Evolutionary conservation across 2,113 vertebrate genomes (phyloP), one percentile per base, ranked within the genome.

Genomic region (Indicator indicator): DNA sequence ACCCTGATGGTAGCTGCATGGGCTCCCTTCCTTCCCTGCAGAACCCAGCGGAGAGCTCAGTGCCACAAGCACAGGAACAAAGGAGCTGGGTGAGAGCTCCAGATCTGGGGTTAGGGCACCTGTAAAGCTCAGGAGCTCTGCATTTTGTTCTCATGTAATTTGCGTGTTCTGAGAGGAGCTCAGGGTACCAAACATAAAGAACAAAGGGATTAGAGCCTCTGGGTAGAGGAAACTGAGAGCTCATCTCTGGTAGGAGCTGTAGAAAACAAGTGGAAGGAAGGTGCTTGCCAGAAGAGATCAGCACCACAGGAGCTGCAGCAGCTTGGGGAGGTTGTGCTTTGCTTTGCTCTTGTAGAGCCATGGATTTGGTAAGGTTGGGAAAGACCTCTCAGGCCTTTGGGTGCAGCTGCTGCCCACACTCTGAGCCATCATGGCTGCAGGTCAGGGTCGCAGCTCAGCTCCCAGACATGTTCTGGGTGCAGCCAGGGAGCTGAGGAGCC

Each of bases 271-370:
- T 11, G 2, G 12, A 42, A 68, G 2, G 12, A 50, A 68, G 56
- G 60, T 56, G 71, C 44, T 71, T 19, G 24, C 17, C 3, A 3
- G 52, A 40, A 33, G 58, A 12, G 32, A 7, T 4, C 0, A 2
- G 55, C 12, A 9, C 54, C 3, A 18, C 3, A 2, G n/a, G 50
- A 70, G 56, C 72, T 7, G 0, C 4, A 4, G 40, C 48, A 83
- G 59, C 60, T 67, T 1, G 2, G 13, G 4, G 52, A 2, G 26
- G 33, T 8, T 1, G 0, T 0, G 3, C 21, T 8, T 23, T 3
- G 23, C 21, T 71, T 59, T 50, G 68, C 24, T 27, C 16, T 23
- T 9, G 42, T 6, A 50, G 48, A 50, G 21, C 19, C 42, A 16
- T 42, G 42, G 42, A 42, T 13, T 15, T 50, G 48, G 20, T 50